A percentile compares a stretch with the other conserved stretches of the same genome.
Evolutionary conservation across 2,888 invertebrate species (phyloP).

Genomic region (Platycnemis pennipes): DNA sequence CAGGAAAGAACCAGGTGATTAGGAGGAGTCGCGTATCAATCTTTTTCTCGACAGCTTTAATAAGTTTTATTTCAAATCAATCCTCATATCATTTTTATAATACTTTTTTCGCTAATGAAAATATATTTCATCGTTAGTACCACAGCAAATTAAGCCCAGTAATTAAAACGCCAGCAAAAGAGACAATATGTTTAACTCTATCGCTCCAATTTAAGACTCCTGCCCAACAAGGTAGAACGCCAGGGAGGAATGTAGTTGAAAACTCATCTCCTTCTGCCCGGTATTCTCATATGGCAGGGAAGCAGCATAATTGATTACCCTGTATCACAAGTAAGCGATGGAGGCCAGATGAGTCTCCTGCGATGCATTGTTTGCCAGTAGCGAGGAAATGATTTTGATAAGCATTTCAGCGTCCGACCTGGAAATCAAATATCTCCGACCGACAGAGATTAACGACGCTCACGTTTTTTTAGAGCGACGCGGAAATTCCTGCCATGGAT

Average conservation of each 20-base stretch:
- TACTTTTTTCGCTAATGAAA: too few relatives aligned
- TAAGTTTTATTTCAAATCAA: too few relatives aligned
- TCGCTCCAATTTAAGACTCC: background rate
- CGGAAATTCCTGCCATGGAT: background rate
- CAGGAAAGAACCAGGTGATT: too few relatives aligned
- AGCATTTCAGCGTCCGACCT: background rate
- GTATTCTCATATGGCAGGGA: background rate
- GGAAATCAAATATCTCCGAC: constrained; percentile 3
- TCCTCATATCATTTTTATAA: too few relatives aligned
- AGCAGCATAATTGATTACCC: background rate
- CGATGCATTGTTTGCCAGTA: background rate
- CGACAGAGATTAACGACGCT: background rate
- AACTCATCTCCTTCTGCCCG: background rate
- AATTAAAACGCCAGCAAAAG: too few relatives aligned
- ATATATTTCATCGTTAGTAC: too few relatives aligned
- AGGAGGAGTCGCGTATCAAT: too few relatives aligned
- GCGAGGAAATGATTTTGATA: constrained; percentile 8
- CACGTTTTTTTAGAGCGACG: background rate
- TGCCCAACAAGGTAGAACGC: background rate
- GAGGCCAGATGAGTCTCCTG: background rate
- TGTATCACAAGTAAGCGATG: background rate
- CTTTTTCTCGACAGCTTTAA: too few relatives aligned
- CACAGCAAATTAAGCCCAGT: too few relatives aligned
- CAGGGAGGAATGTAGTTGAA: background rate
- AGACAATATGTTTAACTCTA: too few relatives aligned